These are phyloP conservation scores for Sciaenops ocellatus DNA, from an alignment of 2,797 vertebrate genomes.

Conservation along the genomic window DNA sequence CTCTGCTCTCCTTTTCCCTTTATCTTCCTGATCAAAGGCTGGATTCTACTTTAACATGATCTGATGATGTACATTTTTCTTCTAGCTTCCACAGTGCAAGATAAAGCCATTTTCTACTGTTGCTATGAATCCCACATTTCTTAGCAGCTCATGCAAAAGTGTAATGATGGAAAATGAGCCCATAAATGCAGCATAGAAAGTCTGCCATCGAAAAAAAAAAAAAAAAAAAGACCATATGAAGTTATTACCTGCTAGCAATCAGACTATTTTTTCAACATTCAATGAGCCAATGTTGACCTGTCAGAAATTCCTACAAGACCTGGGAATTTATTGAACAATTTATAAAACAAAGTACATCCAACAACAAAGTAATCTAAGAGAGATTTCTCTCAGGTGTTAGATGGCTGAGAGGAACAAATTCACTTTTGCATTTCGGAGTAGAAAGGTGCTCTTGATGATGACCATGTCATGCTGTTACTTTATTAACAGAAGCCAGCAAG, in stretches of 20 bases:
- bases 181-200: conserved; percentile 21
- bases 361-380: background rate
- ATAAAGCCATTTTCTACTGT: conserved; percentile 33
- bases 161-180: conserved; percentile 41
- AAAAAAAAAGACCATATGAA: background rate
- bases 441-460: background rate
- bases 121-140: conserved; percentile 39
- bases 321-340: conserved; percentile 1
- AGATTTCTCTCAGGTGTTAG: background rate
- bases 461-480: background rate
- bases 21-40: conserved; percentile 44
- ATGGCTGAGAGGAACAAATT: background rate
- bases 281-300: background rate
- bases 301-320: background rate
- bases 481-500: conserved; percentile 12
- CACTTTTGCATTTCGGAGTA: background rate
- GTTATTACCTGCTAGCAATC: background rate
- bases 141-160: conserved; percentile 23
- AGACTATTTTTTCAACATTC: background rate
- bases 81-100: conserved; percentile 20
- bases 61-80: conserved; percentile 33
- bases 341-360: background rate
- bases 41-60: conserved; percentile 51
- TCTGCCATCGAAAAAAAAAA: conserved; percentile 7
- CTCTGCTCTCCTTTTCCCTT: conserved; percentile 11